Conservation (phyloP, 2,113 vertebrate genomes). For the Caretta caretta region DNA sequence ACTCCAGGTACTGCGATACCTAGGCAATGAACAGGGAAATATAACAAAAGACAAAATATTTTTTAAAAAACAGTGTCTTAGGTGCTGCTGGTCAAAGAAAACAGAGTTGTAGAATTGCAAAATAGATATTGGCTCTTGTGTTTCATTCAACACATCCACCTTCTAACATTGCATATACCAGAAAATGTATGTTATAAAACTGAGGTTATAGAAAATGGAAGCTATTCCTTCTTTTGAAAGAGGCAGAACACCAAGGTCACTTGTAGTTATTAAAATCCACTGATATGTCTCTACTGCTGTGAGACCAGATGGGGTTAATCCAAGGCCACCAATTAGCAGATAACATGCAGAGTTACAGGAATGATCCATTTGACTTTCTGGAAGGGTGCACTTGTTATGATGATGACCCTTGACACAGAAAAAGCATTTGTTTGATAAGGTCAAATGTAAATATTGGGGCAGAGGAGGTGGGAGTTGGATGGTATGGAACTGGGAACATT, state of each 20-base stretch:
- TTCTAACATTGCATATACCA: not conserved
- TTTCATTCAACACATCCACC: slow-evolving; percentile 14
- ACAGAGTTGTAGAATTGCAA: not conserved
- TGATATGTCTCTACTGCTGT: slow-evolving; percentile 44
- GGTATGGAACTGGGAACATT: slow-evolving; percentile 10
- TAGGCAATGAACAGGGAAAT: not conserved
- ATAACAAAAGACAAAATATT: not conserved
- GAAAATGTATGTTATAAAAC: slow-evolving; percentile 3
- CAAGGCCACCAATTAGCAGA: slow-evolving; percentile 23
- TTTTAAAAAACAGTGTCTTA: not conserved
- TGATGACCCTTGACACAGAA: not conserved
- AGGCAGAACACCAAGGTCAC: slow-evolving; percentile 58
- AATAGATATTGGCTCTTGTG: not conserved
- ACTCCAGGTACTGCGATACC: no score
- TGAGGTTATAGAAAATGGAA: slow-evolving; percentile 37
- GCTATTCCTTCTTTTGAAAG: slow-evolving; percentile 33
- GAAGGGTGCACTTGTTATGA: slow-evolving; percentile 27
- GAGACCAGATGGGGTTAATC: slow-evolving; percentile 6
- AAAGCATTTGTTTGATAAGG: slow-evolving; percentile 27
- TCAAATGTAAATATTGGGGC: not conserved
- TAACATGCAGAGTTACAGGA: slow-evolving; percentile 25
- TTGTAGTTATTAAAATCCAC: slow-evolving; percentile 55
- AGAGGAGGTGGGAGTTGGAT: not conserved
- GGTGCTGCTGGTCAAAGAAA: not conserved
- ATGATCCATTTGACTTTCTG: slow-evolving; percentile 52